These are phyloP conservation scores for Drosophila miranda DNA, from an alignment of 1,140 invertebrate species.

Conservation along the genomic window DNA sequence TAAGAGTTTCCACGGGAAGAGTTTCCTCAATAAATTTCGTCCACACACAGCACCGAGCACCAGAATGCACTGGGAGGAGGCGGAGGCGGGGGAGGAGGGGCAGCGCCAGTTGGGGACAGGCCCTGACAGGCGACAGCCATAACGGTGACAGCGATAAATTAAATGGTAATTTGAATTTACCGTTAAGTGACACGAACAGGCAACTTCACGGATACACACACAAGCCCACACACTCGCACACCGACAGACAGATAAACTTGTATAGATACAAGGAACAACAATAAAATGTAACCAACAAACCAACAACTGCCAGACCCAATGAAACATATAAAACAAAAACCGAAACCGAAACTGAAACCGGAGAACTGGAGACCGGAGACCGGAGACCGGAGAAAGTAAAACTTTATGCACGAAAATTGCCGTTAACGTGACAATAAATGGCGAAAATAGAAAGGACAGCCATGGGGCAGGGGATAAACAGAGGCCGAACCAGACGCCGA, in stretches of 20 bases:
- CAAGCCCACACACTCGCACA: not conserved
- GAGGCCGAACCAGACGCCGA: constrained; percentile 1
- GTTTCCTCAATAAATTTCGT: constrained; percentile 76
- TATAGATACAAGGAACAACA: constrained; percentile 44
- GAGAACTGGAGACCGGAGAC: constrained; percentile 23
- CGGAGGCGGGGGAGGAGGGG: not conserved
- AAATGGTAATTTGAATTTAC: constrained; percentile 81
- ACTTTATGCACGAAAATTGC: constrained; percentile 74
- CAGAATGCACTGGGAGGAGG: too few relatives aligned
- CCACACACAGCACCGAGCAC: constrained; percentile 1
- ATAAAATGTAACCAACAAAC: constrained; percentile 57
- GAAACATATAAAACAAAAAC: constrained; percentile 46
- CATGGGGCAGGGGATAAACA: not conserved
- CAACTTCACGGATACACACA: constrained; percentile 20
- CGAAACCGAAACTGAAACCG: constrained; percentile 33
- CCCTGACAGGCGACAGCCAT: constrained; percentile 77
- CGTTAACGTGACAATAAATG: constrained; percentile 78
- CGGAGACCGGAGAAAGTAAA: constrained; percentile 41
- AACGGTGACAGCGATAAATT: constrained; percentile 81
- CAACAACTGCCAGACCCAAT: constrained; percentile 66
- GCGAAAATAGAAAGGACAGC: constrained; percentile 47
- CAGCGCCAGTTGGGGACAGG: constrained; percentile 13
- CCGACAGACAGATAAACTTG: constrained; percentile 3
- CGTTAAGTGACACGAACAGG: constrained; percentile 76
- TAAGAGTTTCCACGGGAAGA: constrained; percentile 27